Evolutionary conservation across 1,140 invertebrate genomes (phyloP), one percentile per base, ranked within the genome.

Genomic region (Nautilus pompilius): DNA sequence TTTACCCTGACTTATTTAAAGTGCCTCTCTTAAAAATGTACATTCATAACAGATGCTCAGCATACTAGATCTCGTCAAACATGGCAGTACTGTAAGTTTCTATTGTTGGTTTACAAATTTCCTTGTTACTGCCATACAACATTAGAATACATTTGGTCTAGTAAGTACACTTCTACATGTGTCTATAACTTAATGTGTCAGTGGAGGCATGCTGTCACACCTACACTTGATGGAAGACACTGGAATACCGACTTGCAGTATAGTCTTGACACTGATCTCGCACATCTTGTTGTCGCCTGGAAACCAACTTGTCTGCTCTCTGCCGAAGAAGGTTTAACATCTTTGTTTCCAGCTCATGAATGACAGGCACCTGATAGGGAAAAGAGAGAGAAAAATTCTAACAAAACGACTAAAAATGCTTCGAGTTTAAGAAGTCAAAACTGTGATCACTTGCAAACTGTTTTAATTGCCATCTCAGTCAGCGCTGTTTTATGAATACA

Each of bases 241-340:
- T 28, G 17, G 49, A 53, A 72, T 73, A 80, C 78, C 67, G 72
- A 81, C 80, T 80, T 72, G 77, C 70, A 89, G 88, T 74, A 71
- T 91, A 90, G 83, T 97, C 94, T 77, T 94, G 91, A 51, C 93
- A 91, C 83, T 98, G 94, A 87, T 98, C 96, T 62, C 89, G 86
- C 0, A 96, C 89, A 84, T 97, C 94, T 74, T 94, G 91, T 58
- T 95, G 86, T 64, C 95, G 84, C 36, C 95, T 83, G 77, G 91
- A 88, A 63, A 91, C 87, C 48, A 96, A 80, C 80, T 91, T 90
- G 20, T 87, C 86, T 20, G 91, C 87, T 71, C 89, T 87, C 64
- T 89, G 87, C 15, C 87, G 87, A 74, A 90, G 89, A 33, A 95
- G 75, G 55, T 88, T 86, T 65, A 93, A 74, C 75, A 92, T 88